Evolutionary conservation across 1,140 invertebrate genomes (phyloP), one percentile per base, ranked within the genome.

Genomic region (Maniola jurtina): DNA sequence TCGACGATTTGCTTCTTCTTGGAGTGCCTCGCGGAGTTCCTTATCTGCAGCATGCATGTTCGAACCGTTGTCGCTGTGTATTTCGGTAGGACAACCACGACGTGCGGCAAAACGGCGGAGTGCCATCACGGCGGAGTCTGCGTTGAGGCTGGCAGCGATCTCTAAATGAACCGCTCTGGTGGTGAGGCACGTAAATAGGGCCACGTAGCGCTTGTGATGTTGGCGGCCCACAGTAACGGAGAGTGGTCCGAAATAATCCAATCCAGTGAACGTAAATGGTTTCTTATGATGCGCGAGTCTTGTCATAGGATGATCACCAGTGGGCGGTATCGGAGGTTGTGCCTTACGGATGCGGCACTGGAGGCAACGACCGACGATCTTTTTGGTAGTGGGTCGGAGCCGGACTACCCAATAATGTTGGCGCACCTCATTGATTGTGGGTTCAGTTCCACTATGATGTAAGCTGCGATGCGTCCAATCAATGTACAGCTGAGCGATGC

Each of bases 51-150:
- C 66, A 15, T 33, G 15, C 5, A 70, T 34, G 65, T 90, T 86
- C 5, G 79, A 85, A 10, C 81, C 83, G 15, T 75, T 72, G 48
- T 75, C 73, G 6, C 69, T 77, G 33, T 64, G 75, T 15, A 90
- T 67, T 45, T 75, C 14, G 2, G 45, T 40, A 3, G 79, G 72
- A 52, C 71, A 68, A n/a, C 83, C 84, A 50, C 88, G 66, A n/a
- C 85, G 66, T 25, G 79, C 68, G 14, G 91, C 77, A 69, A 92
- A 89, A 35, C 89, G 36, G 35, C 83, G 65, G 0, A 92, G 56
- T 16, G 79, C 76, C 64, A 80, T 76, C 10, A 91, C 58, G 61
- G 84, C 83, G n/a, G 73, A 71, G 16, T 88, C 79, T 0, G 89
- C 83, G 6, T 70, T 71, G 4, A 92, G 58, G 7, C 66, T 73